Evolutionary conservation across 1,140 invertebrate species (phyloP), one percentile per base, ranked within the genome.

Genomic region (Scaptomyza pallida): DNA sequence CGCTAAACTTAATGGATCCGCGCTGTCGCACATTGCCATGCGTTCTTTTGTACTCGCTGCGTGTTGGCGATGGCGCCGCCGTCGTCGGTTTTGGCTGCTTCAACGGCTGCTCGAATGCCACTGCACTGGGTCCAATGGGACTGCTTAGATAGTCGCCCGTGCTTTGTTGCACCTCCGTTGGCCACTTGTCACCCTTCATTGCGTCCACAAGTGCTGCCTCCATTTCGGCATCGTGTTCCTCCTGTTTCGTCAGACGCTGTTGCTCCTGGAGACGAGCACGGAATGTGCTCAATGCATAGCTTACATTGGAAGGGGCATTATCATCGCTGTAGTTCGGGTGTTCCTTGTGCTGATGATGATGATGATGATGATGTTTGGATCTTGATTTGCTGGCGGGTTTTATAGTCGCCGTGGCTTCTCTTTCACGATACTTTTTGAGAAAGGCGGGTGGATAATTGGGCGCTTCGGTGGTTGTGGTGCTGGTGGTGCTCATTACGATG

Each of bases 381-480:
- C 60, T 41, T 9, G 60, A 16, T 6, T 86, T 86, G 0, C 47
- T 73, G 2, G 50, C 69, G 0, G 71, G 44, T 40, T 59, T 56
- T n/a, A 35, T 50, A 8, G 52, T 68, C 8, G 48, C 44, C 0
- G 43, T 63, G 5, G 52, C 23, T 9, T 81, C 82, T 0, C 79
- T 63, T 48, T 89, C 82, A 9, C 82, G 72, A 35, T 54, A 78
- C 33, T 83, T 89, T 50, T 89, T 89, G 0, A 90, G 44, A 48
- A 78, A 90, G 1, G 65, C 45, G 0, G 81, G 23, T 0, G 89
- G 89, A 78, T 90, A 90, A 21, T 90, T 90, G 17, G 89, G 89
- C 6, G 63, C 57, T 30, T 90, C 89, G 9, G 81, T 86, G 13
- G 83, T 86, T 13, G 47, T 81, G 2, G 74, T 83, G 65, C 19